Evolutionary conservation across 2,797 vertebrate species (phyloP).

Genomic region (Chelmon rostratus): DNA sequence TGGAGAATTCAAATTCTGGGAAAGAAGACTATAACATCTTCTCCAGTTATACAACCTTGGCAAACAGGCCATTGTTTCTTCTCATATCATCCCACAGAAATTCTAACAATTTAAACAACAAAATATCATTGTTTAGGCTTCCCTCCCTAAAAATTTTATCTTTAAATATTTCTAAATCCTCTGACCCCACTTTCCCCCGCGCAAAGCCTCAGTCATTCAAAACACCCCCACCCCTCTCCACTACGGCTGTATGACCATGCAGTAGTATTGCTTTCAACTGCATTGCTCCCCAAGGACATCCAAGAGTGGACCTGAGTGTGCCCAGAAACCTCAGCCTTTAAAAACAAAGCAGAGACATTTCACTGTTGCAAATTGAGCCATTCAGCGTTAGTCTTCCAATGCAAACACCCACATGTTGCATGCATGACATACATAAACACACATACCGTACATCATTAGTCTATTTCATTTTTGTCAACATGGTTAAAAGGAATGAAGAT

Average conservation of each 20-base stretch:
- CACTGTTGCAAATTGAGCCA: constrained; percentile 68
- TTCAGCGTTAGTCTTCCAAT: constrained; percentile 50
- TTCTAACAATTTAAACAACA: constrained; percentile 55
- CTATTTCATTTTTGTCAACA: constrained; percentile 49
- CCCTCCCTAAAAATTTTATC: constrained; percentile 64
- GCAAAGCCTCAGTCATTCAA: constrained; percentile 68
- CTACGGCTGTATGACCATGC: constrained; percentile 57
- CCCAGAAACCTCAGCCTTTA: constrained; percentile 80
- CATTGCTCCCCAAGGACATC: constrained; percentile 77
- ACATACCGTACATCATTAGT: constrained; percentile 14
- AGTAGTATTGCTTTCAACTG: constrained; percentile 79
- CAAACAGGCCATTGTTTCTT: constrained; percentile 42
- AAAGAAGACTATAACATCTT: constrained; percentile 61
- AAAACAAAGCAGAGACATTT: constrained; percentile 76
- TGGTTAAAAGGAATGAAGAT: constrained; percentile 28
- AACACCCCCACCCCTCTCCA: constrained; percentile 61
- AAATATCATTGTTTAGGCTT: constrained; percentile 55
- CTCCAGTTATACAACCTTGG: constrained; percentile 62
- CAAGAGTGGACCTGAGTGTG: constrained; percentile 75
- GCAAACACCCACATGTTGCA: constrained; percentile 50
- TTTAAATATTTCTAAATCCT: constrained; percentile 72
- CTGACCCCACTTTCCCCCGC: constrained; percentile 62
- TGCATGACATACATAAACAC: constrained; percentile 35
- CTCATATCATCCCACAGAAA: constrained; percentile 56
- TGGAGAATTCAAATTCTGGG: constrained; percentile 49